Evolutionary conservation across 2,113 vertebrate genomes (phyloP).

Genomic region (Psephotus haematonotus): DNA sequence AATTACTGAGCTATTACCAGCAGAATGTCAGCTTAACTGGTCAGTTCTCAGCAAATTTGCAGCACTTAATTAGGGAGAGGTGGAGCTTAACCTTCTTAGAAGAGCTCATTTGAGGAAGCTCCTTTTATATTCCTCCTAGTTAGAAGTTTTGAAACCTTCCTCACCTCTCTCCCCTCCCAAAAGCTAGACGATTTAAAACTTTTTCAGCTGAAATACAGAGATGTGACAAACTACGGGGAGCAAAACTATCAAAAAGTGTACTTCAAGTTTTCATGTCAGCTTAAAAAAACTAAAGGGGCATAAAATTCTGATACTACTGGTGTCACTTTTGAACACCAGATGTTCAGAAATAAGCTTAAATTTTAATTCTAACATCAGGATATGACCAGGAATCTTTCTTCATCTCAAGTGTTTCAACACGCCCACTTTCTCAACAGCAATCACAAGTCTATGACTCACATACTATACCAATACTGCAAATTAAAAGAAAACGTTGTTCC

Average conservation of each 20-base stretch:
- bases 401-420: background rate
- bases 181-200: background rate
- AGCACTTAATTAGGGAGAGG: background rate
- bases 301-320: background rate
- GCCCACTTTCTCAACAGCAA: background rate
- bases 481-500: background rate
- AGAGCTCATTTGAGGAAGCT: background rate
- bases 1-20: background rate
- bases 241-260: background rate
- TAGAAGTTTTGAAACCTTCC: background rate
- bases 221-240: fast-evolving
- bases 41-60: background rate
- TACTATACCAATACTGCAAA: background rate
- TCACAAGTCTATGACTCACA: conserved; percentile 49
- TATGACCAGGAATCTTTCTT: background rate
- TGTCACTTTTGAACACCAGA: background rate
- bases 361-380: conserved; percentile 4
- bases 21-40: background rate
- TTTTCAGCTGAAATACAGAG: background rate
- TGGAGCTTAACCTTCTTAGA: background rate
- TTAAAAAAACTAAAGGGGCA: background rate
- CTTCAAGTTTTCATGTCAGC: background rate
- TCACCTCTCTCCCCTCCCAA: background rate
- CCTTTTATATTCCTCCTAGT: background rate
- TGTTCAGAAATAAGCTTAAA: background rate